These are phyloP conservation scores for Stichopus chloronotus DNA, from an alignment of 35 echinoderm and acorn worm species.

Conservation along the genomic window DNA sequence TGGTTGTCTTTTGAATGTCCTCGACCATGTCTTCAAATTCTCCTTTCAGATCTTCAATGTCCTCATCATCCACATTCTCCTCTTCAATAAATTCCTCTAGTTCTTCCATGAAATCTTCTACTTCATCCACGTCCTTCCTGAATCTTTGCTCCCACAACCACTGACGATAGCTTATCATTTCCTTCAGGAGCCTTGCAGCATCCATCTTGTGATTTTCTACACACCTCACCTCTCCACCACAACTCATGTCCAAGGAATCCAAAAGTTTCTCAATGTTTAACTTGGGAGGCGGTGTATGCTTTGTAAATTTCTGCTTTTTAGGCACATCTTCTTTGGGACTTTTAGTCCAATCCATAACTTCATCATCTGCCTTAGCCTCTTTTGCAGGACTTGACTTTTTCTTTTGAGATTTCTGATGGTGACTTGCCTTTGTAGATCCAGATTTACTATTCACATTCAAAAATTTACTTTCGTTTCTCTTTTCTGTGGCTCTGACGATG, in stretches of 20 bases:
- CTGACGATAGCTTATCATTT: conserved; percentile 77
- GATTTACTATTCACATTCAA: neutral
- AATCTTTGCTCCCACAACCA: conserved; percentile 75
- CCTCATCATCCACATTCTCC: conserved; percentile 67
- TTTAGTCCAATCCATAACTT: neutral
- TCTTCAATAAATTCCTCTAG: conserved; percentile 85
- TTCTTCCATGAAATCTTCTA: conserved; percentile 82
- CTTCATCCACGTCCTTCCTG: conserved; percentile 74
- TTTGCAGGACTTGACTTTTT: neutral
- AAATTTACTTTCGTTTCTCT: neutral
- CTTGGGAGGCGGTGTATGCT: neutral
- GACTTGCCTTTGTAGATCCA: neutral
- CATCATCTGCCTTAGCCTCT: neutral
- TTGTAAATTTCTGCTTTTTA: neutral
- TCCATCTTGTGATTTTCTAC: conserved; percentile 69
- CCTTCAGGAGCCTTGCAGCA: conserved; percentile 77
- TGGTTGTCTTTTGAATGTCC: conserved; percentile 76
- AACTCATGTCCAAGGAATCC: conserved; percentile 74
- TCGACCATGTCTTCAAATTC: conserved; percentile 92
- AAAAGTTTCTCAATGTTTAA: conserved; percentile 67
- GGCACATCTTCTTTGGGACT: neutral
- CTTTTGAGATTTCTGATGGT: neutral
- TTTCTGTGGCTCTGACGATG: neutral
- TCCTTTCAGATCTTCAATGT: conserved; percentile 85
- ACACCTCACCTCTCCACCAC: conserved; percentile 73